Base-by-base conservation (phyloP, 2,113 vertebrate genomes). In the Maylandia zebra region DNA sequence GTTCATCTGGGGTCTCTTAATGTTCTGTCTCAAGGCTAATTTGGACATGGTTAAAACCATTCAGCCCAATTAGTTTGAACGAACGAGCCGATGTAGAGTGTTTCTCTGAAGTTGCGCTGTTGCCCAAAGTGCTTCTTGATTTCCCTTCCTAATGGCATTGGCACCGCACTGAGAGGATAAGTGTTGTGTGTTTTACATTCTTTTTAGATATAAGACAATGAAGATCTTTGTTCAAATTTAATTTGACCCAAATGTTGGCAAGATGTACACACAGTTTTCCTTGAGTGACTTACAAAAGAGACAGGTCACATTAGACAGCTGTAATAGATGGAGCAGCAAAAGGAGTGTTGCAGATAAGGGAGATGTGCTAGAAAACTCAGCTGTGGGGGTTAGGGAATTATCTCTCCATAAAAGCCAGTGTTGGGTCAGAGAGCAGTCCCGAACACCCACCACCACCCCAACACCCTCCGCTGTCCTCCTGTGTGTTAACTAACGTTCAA, bases 401-500 rank as follows among this genome's bases (percentile, higher is more conserved):
- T 96, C 95, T 96, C 96, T 93, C 93, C 90, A 91, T 96, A 95
- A 95, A 93, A 95, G 85, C 88, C 93, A 92, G 89, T 93, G 84
- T 78, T 92, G 93, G 94, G 95, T 96, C 95, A 96, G 90, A 95
- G 94, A 90, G 94, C 84, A 87, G 88, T 82, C 81, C 80, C 5
- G 10, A 64, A 64, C 53, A 76, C 32, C 80, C 38, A 76, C 50
- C 45, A 50, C 34, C 59, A 66, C 24, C 61, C 56, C 61, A 64
- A 82, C 48, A 79, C 41, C 64, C 86, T 82, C 91, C 74, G 85
- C 93, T 91, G 94, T 93, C 87, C 91, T 94, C 93, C 86, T 90
- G 78, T 90, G 88, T 94, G 90, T 96, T 97, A 97, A 97, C 92
- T 97, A 97, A 96, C 61, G 55, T 90, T 96, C 95, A 95, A 81